Evolutionary conservation across 2,888 invertebrate species (phyloP).

Genomic region (Heliconius ethilla): DNA sequence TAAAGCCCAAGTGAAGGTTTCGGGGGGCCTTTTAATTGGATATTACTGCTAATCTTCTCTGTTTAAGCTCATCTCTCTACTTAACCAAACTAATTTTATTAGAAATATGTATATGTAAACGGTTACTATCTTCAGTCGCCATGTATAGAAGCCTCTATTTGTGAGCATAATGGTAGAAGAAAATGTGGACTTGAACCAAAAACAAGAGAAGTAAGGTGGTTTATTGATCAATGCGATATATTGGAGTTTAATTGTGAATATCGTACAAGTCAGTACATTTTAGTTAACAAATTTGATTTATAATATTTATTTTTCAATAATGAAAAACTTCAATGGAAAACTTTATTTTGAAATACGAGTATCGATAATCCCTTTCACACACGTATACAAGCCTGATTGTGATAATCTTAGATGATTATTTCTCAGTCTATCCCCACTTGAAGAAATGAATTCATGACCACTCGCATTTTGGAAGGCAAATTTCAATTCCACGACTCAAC

Average conservation of each 20-base stretch:
- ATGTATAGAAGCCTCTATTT: constrained; percentile 58
- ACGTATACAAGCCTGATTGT: too few relatives aligned
- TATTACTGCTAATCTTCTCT: background rate
- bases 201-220: constrained; percentile 63
- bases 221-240: constrained; percentile 66
- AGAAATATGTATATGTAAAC: background rate
- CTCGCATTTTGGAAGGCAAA: too few relatives aligned
- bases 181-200: constrained; percentile 56
- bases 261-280: constrained; percentile 56
- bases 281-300: too few relatives aligned
- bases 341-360: too few relatives aligned
- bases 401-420: too few relatives aligned
- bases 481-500: background rate
- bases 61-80: background rate
- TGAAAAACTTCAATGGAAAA: too few relatives aligned
- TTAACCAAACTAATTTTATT: background rate
- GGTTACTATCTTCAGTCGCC: constrained; percentile 50
- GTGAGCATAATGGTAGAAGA: constrained; percentile 56
- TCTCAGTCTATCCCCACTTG: too few relatives aligned
- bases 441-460: too few relatives aligned
- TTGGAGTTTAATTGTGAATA: constrained; percentile 73
- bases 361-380: too few relatives aligned
- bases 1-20: too few relatives aligned
- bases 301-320: too few relatives aligned
- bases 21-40: background rate